A percentile compares a stretch with the other conserved stretches of the same genome.
These are phyloP conservation scores for Apis laboriosa DNA, from an alignment of 1,140 invertebrate species.

Conservation along the genomic window DNA sequence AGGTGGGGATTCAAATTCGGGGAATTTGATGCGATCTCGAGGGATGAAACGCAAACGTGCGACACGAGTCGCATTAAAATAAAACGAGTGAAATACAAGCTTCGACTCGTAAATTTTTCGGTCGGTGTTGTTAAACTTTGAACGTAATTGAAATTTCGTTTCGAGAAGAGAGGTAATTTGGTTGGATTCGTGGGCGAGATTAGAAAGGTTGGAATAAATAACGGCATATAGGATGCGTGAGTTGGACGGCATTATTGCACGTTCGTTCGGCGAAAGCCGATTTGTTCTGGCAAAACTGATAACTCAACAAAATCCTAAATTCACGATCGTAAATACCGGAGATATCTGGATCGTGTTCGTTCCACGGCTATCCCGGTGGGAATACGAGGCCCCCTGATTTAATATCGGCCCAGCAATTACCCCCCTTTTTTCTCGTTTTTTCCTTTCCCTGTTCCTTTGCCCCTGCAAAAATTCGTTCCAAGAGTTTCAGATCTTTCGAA, in stretches of 20 bases:
- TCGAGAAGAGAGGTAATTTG: no score
- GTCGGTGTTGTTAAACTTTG: no score
- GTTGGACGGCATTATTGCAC: conserved; percentile 40
- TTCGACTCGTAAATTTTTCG: no score
- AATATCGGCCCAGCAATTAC: background rate
- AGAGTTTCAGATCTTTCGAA: background rate
- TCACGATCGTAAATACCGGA: conserved; percentile 21
- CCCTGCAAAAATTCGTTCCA: background rate
- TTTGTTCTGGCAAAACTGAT: conserved; percentile 37
- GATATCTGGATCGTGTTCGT: conserved; percentile 30
- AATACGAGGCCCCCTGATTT: background rate
- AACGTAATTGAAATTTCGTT: background rate
- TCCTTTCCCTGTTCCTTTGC: no score
- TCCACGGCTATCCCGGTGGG: background rate
- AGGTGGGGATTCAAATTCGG: no score
- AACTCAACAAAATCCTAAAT: conserved; percentile 40
- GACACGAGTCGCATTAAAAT: no score
- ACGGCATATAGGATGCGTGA: background rate
- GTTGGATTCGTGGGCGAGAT: background rate
- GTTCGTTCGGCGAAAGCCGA: conserved; percentile 42
- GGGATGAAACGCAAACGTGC: no score
- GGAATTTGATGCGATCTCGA: no score
- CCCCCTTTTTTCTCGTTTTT: background rate
- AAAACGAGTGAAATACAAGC: no score
- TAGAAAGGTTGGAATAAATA: conserved; percentile 45